Evolutionary conservation across 2,113 vertebrate genomes (phyloP).

Genomic region (Eublepharis macularius): DNA sequence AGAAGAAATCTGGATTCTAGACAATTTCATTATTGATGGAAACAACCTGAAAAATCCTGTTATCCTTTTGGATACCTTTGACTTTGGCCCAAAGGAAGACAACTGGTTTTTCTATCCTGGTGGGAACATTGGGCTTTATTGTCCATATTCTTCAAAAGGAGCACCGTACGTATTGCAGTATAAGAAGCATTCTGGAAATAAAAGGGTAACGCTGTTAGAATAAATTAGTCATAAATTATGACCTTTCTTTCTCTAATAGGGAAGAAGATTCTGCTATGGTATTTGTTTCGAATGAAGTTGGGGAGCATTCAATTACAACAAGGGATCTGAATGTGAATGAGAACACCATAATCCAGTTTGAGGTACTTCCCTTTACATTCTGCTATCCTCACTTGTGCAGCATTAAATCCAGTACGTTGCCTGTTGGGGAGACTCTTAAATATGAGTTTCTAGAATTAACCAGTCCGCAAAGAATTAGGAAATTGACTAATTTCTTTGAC

Average conservation of each 20-base stretch:
- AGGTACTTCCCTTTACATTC: slow-evolving; percentile 78
- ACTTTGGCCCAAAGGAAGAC: slow-evolving; percentile 88
- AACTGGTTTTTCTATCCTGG: slow-evolving; percentile 98
- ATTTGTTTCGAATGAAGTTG: slow-evolving; percentile 94
- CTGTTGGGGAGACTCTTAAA: no score
- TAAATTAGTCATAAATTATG: slow-evolving; percentile 4
- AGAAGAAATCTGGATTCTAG: slow-evolving; percentile 98
- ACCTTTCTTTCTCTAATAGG: slow-evolving; percentile 69
- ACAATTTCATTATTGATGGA: slow-evolving; percentile 96
- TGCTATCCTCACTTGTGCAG: slow-evolving; percentile 30
- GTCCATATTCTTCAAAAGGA: slow-evolving; percentile 92
- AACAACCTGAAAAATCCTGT: slow-evolving; percentile 87
- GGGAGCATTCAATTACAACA: slow-evolving; percentile 96
- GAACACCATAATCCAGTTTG: slow-evolving; percentile 97
- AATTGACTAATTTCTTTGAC: not conserved
- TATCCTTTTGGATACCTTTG: slow-evolving; percentile 91
- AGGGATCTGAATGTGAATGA: slow-evolving; percentile 93
- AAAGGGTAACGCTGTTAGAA: not conserved
- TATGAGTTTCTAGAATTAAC: not conserved
- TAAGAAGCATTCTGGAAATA: slow-evolving; percentile 2
- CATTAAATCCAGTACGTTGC: not conserved
- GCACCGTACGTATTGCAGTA: slow-evolving; percentile 82
- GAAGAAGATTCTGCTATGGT: slow-evolving; percentile 98
- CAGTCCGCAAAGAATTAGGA: not conserved
- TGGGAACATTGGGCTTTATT: slow-evolving; percentile 95